Evolutionary conservation across 2,797 vertebrate genomes (phyloP).

Genomic region (Enoplosus armatus): DNA sequence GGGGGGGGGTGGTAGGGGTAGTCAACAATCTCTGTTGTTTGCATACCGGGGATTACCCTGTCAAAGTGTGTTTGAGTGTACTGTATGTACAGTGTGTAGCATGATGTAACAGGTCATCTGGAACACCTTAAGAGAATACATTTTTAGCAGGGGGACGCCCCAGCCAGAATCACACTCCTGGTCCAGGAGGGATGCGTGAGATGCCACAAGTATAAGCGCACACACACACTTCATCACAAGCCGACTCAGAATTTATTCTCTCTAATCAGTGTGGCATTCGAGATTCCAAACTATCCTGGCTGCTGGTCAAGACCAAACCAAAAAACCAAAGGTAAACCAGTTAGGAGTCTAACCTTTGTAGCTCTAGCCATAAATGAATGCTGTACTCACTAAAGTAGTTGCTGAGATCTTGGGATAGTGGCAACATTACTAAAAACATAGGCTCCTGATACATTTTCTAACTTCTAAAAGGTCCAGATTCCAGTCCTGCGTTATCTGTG

Average conservation of each 20-base stretch:
- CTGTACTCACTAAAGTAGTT: background rate
- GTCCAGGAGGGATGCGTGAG: slow-evolving; percentile 8
- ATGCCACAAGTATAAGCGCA: slow-evolving; percentile 5
- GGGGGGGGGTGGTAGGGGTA: background rate
- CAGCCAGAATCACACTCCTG: background rate
- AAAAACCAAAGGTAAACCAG: too few species aligned
- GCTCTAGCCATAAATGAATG: background rate
- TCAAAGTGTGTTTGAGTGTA: slow-evolving; percentile 17
- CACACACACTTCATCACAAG: background rate
- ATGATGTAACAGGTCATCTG: slow-evolving; percentile 41
- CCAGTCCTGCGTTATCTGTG: background rate
- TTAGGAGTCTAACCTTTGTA: background rate
- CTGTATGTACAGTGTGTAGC: slow-evolving; percentile 20
- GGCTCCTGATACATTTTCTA: background rate
- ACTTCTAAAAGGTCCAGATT: background rate
- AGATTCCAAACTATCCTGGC: background rate
- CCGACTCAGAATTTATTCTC: background rate
- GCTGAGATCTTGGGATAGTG: background rate
- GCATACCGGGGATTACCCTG: slow-evolving; percentile 35
- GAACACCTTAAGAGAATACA: background rate
- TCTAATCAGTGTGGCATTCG: background rate
- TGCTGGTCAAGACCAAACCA: background rate
- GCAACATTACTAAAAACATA: background rate
- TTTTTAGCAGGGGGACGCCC: slow-evolving; percentile 17
- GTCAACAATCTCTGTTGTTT: slow-evolving; percentile 51